A percentile compares a stretch with the other conserved stretches of the same genome.
Evolutionary conservation across 1,140 invertebrate genomes (phyloP).

Genomic region (Formica selysi): DNA sequence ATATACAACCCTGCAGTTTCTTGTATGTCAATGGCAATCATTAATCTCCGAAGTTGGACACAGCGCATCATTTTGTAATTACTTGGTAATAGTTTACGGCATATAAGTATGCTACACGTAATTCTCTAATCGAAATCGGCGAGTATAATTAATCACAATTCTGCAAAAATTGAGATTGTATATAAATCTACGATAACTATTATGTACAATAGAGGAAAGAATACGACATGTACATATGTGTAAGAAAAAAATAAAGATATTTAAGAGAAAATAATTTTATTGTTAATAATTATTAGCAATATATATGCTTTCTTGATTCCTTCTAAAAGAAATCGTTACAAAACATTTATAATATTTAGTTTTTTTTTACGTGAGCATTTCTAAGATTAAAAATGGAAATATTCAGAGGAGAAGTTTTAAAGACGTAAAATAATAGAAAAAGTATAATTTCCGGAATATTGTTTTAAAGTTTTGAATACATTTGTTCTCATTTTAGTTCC

Average conservation of each 20-base stretch:
- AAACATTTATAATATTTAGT: not conserved
- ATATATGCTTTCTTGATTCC: conserved; percentile 7
- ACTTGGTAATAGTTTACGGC: conserved; percentile 36
- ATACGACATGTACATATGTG: not conserved
- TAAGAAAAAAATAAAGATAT: not conserved
- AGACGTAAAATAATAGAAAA: not conserved
- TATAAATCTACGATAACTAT: not conserved
- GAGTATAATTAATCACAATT: not conserved
- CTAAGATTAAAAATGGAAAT: conserved; percentile 32
- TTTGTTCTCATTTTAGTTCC: not conserved
- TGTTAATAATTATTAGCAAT: conserved; percentile 1
- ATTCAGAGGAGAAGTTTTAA: conserved; percentile 27
- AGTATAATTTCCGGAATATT: not conserved
- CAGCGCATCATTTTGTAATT: conserved; percentile 53
- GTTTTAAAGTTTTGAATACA: not conserved
- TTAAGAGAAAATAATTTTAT: not conserved
- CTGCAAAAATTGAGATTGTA: not conserved
- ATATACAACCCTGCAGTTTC: conserved; percentile 34
- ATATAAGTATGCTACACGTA: not conserved
- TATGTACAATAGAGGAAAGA: not conserved
- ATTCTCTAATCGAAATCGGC: conserved; percentile 32
- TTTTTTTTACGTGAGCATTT: not conserved
- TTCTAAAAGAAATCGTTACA: not conserved
- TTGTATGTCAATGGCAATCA: conserved; percentile 26
- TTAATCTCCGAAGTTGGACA: conserved; percentile 20